Evolutionary conservation across 2,113 vertebrate genomes (phyloP).

Genomic region (Alethe castanea): DNA sequence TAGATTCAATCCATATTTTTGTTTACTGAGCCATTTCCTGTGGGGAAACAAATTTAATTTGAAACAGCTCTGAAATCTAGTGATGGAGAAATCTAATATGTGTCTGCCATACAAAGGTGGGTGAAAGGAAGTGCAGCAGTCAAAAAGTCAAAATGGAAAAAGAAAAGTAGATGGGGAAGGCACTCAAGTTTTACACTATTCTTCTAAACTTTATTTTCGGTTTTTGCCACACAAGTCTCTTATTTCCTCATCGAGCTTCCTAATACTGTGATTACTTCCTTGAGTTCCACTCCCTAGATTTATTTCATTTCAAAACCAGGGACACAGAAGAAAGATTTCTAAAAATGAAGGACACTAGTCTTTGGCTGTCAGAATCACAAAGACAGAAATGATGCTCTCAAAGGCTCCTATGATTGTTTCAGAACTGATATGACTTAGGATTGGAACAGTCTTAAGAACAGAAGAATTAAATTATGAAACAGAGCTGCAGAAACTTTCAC

Average conservation of each 20-base stretch:
- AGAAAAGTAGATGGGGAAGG: neutral
- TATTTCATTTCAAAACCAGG: neutral
- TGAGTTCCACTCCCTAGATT: neutral
- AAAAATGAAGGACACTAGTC: neutral
- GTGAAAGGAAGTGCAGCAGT: neutral
- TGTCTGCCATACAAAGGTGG: neutral
- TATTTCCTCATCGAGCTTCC: neutral
- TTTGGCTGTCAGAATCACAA: neutral
- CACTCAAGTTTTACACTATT: neutral
- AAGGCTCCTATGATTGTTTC: neutral
- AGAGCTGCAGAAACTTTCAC: neutral
- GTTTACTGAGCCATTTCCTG: constrained; percentile 30
- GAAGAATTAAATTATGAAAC: neutral
- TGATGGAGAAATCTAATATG: neutral
- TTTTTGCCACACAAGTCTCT: neutral
- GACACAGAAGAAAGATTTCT: neutral
- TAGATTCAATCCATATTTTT: constrained; percentile 14
- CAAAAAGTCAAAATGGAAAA: neutral
- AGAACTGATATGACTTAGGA: neutral
- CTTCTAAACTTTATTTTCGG: neutral
- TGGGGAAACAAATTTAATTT: constrained; percentile 3
- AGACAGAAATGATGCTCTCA: neutral
- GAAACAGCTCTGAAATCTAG: neutral
- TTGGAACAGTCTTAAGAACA: neutral
- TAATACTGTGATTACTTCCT: neutral